Percentiles rank a stretch among this genome's conserved stretches.
Evolutionary conservation across 2,797 vertebrate species (phyloP).

Genomic region (Microhierax caerulescens): DNA sequence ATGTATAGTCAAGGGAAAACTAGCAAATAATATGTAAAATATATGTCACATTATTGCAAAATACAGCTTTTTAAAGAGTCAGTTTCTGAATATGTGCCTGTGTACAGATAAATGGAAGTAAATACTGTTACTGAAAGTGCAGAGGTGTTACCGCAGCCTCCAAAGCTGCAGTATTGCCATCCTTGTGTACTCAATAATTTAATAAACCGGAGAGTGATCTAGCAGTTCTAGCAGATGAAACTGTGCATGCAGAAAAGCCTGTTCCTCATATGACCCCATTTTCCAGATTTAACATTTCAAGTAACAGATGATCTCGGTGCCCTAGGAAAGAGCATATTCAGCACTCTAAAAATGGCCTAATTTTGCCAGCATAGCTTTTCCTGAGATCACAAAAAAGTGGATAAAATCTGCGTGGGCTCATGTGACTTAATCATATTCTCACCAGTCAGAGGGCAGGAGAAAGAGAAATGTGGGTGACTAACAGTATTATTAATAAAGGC

Average conservation of each 20-base stretch:
- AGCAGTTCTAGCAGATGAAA: not conserved
- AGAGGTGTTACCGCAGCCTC: not conserved
- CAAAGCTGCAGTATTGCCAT: not conserved
- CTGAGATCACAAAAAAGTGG: not conserved
- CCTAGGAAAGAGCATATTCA: not conserved
- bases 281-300: not conserved
- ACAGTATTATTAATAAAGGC: not conserved
- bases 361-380: not conserved
- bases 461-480: not conserved
- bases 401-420: not conserved
- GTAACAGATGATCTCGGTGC: not conserved
- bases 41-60: not conserved
- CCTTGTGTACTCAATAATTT: not conserved
- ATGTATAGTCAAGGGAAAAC: not conserved
- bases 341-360: not conserved
- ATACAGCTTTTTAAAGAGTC: not conserved
- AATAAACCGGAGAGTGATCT: not conserved
- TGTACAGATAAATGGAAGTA: not conserved
- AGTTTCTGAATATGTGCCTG: not conserved
- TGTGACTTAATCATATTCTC: not conserved
- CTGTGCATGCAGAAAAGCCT: not conserved
- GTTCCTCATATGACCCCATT: not conserved
- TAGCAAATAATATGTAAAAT: not conserved
- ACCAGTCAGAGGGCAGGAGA: not conserved
- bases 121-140: not conserved